A percentile compares a stretch with the other conserved stretches of the same genome.
Evolutionary conservation across 1,140 invertebrate genomes (phyloP).

Genomic region (Euglossa dilemma): DNA sequence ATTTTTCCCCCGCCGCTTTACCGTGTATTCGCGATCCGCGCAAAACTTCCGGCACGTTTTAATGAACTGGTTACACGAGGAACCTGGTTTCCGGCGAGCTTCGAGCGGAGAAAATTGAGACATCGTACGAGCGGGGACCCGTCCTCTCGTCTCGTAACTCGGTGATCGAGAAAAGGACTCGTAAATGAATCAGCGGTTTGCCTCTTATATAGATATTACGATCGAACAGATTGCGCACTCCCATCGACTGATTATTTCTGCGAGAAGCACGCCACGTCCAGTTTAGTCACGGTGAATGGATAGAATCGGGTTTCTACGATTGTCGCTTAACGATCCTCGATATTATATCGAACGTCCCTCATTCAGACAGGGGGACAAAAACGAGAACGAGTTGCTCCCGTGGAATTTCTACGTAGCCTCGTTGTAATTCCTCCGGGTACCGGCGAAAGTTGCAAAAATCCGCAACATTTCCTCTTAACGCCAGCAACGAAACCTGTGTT

Average conservation of each 20-base stretch:
- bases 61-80: no score
- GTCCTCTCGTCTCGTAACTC: neutral
- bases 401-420: neutral
- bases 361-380: neutral
- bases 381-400: no score
- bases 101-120: slow-evolving; percentile 4
- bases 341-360: neutral
- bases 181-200: slow-evolving; percentile 35
- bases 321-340: neutral
- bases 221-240: neutral
- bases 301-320: neutral
- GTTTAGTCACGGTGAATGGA: neutral
- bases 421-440: neutral
- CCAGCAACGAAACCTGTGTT: neutral
- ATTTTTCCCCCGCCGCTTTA: neutral
- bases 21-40: neutral
- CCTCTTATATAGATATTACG: neutral
- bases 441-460: slow-evolving; percentile 2
- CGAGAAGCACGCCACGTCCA: neutral
- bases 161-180: slow-evolving; percentile 1
- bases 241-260: neutral
- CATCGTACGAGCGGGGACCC: neutral
- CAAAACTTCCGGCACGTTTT: no score
- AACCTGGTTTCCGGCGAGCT: neutral
- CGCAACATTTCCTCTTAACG: neutral